Percentiles rank a stretch among this genome's conserved stretches.
These are phyloP conservation scores for Drosophila prosaltans DNA, from an alignment of 1,140 invertebrate genomes.

Conservation along the genomic window DNA sequence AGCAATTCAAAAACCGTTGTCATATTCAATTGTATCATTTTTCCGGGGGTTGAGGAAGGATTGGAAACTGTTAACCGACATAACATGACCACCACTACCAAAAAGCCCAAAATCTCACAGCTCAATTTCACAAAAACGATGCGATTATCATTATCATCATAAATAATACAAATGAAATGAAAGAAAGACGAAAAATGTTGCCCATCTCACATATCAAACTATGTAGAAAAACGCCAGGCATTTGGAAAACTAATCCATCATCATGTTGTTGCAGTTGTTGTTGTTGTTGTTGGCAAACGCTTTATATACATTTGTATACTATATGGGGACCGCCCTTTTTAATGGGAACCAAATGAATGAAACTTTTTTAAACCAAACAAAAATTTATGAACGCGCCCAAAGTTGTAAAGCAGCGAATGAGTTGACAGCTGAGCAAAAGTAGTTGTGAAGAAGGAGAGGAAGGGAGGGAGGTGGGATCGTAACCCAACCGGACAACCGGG, in stretches of 20 bases:
- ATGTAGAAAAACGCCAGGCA: slow-evolving; percentile 72
- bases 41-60: background rate
- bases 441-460: background rate
- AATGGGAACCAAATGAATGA: slow-evolving; percentile 56
- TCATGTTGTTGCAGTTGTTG: slow-evolving; percentile 39
- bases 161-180: background rate
- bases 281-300: slow-evolving; percentile 29
- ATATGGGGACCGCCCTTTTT: slow-evolving; percentile 52
- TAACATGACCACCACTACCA: slow-evolving; percentile 17
- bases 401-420: slow-evolving; percentile 74
- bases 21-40: slow-evolving; percentile 46
- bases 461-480: background rate
- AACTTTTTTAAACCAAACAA: slow-evolving; percentile 50
- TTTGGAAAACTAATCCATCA: slow-evolving; percentile 77
- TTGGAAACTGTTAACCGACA: background rate
- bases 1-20: slow-evolving; percentile 45
- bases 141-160: slow-evolving; percentile 61
- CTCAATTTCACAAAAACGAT: slow-evolving; percentile 64
- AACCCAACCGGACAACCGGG: slow-evolving; percentile 11
- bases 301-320: slow-evolving; percentile 23
- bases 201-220: slow-evolving; percentile 59
- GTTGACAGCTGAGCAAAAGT: slow-evolving; percentile 59
- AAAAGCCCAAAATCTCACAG: slow-evolving; percentile 49
- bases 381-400: slow-evolving; percentile 67
- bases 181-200: slow-evolving; percentile 8